Evolutionary conservation across 2,113 vertebrate species (phyloP), one percentile per base, ranked within the genome.

Genomic region (Eurystomus gularis): DNA sequence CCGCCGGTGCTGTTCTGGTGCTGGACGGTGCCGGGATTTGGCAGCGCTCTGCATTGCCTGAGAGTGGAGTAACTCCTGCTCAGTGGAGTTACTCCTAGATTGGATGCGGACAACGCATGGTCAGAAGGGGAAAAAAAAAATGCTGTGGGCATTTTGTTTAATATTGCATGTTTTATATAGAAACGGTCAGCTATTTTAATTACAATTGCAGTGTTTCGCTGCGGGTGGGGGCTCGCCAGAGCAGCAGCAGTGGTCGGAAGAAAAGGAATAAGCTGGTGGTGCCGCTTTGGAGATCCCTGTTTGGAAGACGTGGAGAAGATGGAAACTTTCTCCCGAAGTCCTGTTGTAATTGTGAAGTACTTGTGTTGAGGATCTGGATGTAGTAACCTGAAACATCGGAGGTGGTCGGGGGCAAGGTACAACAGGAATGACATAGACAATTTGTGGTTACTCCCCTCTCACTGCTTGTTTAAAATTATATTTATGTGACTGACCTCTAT

Each of bases 51-150:
- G 98, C 96, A 96, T 94, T n/a, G n/a, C 79, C 95, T 20, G 97
- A 98, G 98, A 98, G 98, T 98, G 98, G 98, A 98, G n/a, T 72
- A 87, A 85, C 96, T 97, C 86, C 94, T 87, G 5, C 91, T 28
- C 2, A 2, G n/a, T 98, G 96, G 97, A 94, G 97, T 97, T 96
- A 72, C 55, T 95, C 98, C 98, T 98, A 95, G 98, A 95, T 19
- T 94, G 95, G 94, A 92, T 97, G 97, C 97, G 92, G 96, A 98
- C 95, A 64, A 33, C 0, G 3, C 6, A 9, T 26, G 40, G 19
- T 37, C 18, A 51, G 25, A n/a, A 71, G 81, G 42, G 42, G 3
- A 37, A 35, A 66, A 25, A 18, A 31, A 21, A 29, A 20, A 7
- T 15, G 9, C 16, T 62, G n/a, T 8, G 19, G 51, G 24, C 9